phyloP scores from a whole-genome alignment of 53 echinoderm and acorn worm species.

The Henricia sp. region DNA sequence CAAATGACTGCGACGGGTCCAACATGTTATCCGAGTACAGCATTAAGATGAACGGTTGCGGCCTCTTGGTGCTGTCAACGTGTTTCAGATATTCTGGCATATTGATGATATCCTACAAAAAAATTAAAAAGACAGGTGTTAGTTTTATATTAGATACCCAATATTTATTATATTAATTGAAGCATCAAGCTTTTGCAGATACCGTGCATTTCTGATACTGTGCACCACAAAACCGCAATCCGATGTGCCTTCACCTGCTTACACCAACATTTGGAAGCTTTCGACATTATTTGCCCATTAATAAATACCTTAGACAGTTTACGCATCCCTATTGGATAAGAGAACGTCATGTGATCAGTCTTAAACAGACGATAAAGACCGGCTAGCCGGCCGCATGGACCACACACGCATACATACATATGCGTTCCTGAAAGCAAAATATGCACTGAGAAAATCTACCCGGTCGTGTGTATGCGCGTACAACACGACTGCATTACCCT shows the following conservation, averaged over 20 bases:
- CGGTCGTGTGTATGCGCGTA: no score
- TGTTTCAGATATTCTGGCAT: background rate
- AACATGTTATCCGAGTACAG: conserved; percentile 1
- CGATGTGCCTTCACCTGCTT: background rate
- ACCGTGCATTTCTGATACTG: no score
- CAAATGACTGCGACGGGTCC: conserved; percentile 7
- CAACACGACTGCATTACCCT: no score
- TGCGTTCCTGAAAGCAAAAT: no score
- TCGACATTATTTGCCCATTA: background rate
- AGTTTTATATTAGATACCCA: background rate
- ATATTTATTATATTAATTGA: background rate
- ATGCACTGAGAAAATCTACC: no score
- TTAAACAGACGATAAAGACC: no score
- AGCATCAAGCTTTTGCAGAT: background rate
- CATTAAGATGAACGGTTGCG: conserved; percentile 1
- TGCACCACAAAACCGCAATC: background rate
- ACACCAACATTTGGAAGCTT: background rate
- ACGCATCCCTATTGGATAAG: no score
- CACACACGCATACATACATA: no score
- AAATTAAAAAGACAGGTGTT: background rate
- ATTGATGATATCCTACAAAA: conserved; percentile 14
- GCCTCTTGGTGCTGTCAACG: background rate
- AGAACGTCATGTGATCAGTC: no score
- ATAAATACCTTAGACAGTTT: no score
- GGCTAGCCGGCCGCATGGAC: no score